Evolutionary conservation across 2,113 vertebrate species (phyloP).

Genomic region (Rhinoptilus africanus): DNA sequence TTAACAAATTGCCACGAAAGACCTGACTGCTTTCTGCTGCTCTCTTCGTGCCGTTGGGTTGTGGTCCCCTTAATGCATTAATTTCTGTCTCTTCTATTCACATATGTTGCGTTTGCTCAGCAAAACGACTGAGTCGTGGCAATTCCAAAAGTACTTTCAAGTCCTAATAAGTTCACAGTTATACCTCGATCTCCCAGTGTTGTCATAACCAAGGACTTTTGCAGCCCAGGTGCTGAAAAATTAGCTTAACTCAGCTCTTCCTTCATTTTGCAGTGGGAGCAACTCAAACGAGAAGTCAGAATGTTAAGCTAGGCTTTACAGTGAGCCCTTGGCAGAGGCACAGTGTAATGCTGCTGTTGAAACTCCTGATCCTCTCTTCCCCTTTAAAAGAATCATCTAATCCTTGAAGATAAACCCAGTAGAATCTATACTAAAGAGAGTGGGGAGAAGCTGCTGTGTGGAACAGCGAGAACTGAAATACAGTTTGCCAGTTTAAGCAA

Average conservation of each 20-base stretch:
- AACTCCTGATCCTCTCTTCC: neutral
- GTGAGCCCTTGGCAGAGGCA: neutral
- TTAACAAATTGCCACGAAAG: neutral
- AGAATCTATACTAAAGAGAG: neutral
- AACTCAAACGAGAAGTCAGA: neutral
- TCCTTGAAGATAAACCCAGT: neutral
- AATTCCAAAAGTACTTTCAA: neutral
- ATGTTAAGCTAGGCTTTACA: neutral
- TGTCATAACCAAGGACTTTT: neutral
- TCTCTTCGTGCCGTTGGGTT: accelerated
- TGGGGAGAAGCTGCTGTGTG: neutral
- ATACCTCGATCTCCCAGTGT: neutral
- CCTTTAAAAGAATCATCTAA: neutral
- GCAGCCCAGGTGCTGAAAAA: neutral
- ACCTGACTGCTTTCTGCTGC: neutral
- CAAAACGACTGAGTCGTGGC: neutral
- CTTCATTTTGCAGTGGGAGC: neutral
- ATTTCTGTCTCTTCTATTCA: neutral
- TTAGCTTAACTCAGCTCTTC: neutral
- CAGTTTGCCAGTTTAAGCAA: neutral
- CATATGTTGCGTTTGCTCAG: neutral
- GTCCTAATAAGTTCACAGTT: neutral
- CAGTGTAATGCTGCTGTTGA: neutral
- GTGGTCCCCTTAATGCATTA: no score
- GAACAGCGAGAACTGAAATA: neutral